Conservation (phyloP, 2,113 vertebrate genomes). For the Macroglossus sobrinus region DNA sequence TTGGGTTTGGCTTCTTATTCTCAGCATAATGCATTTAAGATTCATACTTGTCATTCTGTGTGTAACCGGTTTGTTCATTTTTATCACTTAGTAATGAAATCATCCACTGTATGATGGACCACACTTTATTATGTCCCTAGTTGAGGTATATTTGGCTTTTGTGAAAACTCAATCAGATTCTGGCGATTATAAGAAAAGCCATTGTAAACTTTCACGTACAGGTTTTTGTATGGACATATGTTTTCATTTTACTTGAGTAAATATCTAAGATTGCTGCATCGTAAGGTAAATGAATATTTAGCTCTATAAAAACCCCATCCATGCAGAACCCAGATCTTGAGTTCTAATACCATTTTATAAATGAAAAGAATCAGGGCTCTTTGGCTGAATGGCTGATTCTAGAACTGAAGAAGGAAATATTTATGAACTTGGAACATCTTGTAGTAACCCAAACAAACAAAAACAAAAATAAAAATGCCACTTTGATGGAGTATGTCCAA, state of each 20-base stretch:
- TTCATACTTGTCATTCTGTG: background rate
- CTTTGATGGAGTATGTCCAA: background rate
- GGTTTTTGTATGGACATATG: background rate
- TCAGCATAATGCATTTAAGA: background rate
- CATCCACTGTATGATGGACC: background rate
- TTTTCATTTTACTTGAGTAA: background rate
- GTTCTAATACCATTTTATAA: background rate
- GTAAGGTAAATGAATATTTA: background rate
- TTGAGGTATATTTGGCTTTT: background rate
- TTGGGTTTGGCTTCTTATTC: background rate
- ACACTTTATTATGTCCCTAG: background rate
- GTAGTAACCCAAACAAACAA: background rate
- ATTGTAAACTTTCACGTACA: background rate
- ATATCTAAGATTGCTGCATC: background rate
- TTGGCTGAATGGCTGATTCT: background rate
- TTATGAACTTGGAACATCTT: too few relatives aligned
- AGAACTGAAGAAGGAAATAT: background rate
- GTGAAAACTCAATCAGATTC: background rate
- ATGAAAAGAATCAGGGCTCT: background rate
- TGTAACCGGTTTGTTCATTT: background rate
- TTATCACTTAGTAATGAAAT: background rate
- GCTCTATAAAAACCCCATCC: background rate
- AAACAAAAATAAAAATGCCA: background rate
- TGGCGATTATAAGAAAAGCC: background rate
- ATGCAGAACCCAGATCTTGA: background rate